These are phyloP conservation scores for Schlechtendalia chinensis DNA, from an alignment of 1,140 invertebrate species.

Conservation along the genomic window DNA sequence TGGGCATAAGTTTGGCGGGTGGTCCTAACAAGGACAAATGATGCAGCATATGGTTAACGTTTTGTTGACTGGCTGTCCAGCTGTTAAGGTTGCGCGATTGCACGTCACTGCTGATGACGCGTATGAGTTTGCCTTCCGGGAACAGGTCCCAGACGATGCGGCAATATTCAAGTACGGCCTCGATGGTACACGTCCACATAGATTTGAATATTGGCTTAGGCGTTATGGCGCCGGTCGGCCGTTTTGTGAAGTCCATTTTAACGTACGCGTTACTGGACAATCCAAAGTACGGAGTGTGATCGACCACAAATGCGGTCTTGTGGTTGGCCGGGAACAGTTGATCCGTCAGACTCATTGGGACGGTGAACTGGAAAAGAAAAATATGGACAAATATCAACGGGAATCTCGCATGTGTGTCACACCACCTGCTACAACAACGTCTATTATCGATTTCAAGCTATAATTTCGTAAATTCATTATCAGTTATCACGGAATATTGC, in stretches of 20 bases:
- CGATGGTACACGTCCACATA: slow-evolving; percentile 91
- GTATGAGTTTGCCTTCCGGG: slow-evolving; percentile 78
- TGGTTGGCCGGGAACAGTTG: slow-evolving; percentile 71
- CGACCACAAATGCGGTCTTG: slow-evolving; percentile 93
- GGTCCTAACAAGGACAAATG: slow-evolving; percentile 69
- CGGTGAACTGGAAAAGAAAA: not conserved
- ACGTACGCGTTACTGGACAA: slow-evolving; percentile 81
- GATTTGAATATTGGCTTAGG: slow-evolving; percentile 81
- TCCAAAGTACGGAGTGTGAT: slow-evolving; percentile 85
- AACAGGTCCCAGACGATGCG: slow-evolving; percentile 95
- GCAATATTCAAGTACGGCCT: slow-evolving; percentile 92
- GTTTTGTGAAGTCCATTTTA: slow-evolving; percentile 83
- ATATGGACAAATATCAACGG: not conserved
- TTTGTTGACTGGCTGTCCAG: slow-evolving; percentile 78
- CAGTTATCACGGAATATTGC: not conserved
- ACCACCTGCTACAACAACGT: too few relatives aligned
- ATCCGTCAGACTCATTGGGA: slow-evolving; percentile 30
- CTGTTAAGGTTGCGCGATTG: slow-evolving; percentile 76
- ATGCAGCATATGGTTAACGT: slow-evolving; percentile 71
- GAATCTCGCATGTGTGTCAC: too few relatives aligned
- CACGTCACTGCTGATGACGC: slow-evolving; percentile 80
- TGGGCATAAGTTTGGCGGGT: slow-evolving; percentile 61
- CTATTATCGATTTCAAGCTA: too few relatives aligned
- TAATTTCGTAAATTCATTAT: not conserved
- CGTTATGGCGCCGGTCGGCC: slow-evolving; percentile 70